phyloP scores from a whole-genome alignment of 2,113 vertebrate genomes.

The Salvelinus fontinalis region DNA sequence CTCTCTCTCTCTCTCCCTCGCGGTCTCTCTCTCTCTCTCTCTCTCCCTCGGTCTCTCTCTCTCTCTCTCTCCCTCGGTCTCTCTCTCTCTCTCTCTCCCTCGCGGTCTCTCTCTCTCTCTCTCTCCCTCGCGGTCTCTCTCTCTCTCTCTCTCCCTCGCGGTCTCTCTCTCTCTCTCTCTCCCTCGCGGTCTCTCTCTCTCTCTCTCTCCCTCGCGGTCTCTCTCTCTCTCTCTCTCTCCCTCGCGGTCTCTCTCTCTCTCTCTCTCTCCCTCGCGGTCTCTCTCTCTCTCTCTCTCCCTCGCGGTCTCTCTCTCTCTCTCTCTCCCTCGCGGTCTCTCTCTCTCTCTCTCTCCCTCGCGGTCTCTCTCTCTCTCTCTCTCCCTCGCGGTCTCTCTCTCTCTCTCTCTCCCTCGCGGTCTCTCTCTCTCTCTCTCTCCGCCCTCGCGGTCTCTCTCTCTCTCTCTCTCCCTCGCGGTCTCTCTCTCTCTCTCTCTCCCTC shows the following conservation, averaged over 20 bases:
- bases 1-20: neutral
- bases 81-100: neutral
- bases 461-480: neutral
- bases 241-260: neutral
- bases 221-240: neutral
- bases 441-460: neutral
- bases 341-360: conserved; percentile 26
- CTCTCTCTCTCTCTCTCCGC: neutral
- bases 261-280: conserved; percentile 8
- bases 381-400: conserved; percentile 28
- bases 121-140: neutral
- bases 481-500: neutral
- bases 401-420: neutral
- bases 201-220: neutral
- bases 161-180: neutral
- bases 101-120: neutral
- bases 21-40: neutral
- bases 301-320: neutral
- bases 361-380: neutral
- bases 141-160: conserved; percentile 26
- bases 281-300: too few species aligned
- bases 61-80: neutral
- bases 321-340: neutral
- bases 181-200: conserved; percentile 28
- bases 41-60: conserved; percentile 2